phyloP scores from a whole-genome alignment of 2,888 invertebrate species.

The Philereme vetulata region DNA sequence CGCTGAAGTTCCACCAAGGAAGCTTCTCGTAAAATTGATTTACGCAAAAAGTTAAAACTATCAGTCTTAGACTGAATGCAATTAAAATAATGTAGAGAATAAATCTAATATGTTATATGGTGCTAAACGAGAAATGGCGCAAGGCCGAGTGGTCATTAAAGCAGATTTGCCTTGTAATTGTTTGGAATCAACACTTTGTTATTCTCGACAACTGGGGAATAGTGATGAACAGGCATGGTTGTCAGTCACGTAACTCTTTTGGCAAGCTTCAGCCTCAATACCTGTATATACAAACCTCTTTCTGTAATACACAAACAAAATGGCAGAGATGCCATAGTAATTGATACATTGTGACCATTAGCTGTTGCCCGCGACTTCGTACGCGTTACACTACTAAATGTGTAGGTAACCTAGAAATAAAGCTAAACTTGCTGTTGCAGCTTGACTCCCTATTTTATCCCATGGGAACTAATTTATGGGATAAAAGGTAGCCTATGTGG shows the following conservation, averaged over 20 bases:
- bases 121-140: conserved; percentile 51
- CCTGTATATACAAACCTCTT: too few relatives aligned
- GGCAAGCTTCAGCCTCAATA: neutral
- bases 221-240: conserved; percentile 15
- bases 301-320: too few relatives aligned
- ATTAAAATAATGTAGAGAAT: conserved; percentile 33
- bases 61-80: conserved; percentile 33
- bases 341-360: too few relatives aligned
- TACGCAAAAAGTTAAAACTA: conserved; percentile 37
- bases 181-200: conserved; percentile 39
- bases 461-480: too few relatives aligned
- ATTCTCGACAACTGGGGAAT: conserved; percentile 19
- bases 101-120: conserved; percentile 31
- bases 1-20: conserved; percentile 15
- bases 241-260: conserved; percentile 1
- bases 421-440: too few relatives aligned
- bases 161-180: conserved; percentile 56
- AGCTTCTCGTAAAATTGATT: conserved; percentile 37
- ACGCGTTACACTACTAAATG: too few relatives aligned
- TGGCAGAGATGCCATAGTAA: too few relatives aligned
- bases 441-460: too few relatives aligned
- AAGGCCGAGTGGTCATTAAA: conserved; percentile 54
- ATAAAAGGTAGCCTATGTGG: too few relatives aligned
- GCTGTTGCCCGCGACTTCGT: too few relatives aligned
- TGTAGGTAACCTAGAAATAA: too few relatives aligned